These are phyloP conservation scores for Leptonema lineaticorne DNA, from an alignment of 1,140 invertebrate species.

Conservation along the genomic window DNA sequence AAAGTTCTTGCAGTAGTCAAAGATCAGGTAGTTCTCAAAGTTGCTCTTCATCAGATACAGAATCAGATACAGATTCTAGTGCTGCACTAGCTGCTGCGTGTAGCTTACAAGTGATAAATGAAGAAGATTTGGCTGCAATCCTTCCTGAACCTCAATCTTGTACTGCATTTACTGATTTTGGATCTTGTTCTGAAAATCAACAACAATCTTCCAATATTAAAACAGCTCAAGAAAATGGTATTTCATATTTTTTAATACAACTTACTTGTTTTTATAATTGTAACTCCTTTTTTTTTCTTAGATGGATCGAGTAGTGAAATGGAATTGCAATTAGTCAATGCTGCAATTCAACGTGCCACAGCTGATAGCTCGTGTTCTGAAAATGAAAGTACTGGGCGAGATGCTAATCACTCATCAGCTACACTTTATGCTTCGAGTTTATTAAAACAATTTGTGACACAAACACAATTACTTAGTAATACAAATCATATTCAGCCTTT, in stretches of 20 bases:
- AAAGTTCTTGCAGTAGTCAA: conserved; percentile 24
- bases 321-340: conserved; percentile 68
- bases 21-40: conserved; percentile 25
- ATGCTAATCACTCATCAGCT: conserved; percentile 50
- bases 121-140: conserved; percentile 68
- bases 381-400: conserved; percentile 57
- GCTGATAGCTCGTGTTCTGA: conserved; percentile 64
- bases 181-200: conserved; percentile 41
- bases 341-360: conserved; percentile 66
- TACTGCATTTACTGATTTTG: conserved; percentile 59
- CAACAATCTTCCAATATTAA: conserved; percentile 45
- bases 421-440: conserved; percentile 61
- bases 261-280: not conserved
- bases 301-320: conserved; percentile 68
- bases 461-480: conserved; percentile 63
- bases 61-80: conserved; percentile 49
- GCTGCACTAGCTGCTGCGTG: conserved; percentile 53
- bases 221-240: conserved; percentile 39
- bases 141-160: conserved; percentile 62
- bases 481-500: conserved; percentile 31
- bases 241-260: conserved; percentile 7
- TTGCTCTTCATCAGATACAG: conserved; percentile 45
- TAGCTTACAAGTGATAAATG: conserved; percentile 51
- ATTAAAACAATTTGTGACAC: conserved; percentile 64
- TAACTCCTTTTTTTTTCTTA: conserved; percentile 27